Conservation (phyloP, 2,113 vertebrate species). For the Rhizomys pruinosus region DNA sequence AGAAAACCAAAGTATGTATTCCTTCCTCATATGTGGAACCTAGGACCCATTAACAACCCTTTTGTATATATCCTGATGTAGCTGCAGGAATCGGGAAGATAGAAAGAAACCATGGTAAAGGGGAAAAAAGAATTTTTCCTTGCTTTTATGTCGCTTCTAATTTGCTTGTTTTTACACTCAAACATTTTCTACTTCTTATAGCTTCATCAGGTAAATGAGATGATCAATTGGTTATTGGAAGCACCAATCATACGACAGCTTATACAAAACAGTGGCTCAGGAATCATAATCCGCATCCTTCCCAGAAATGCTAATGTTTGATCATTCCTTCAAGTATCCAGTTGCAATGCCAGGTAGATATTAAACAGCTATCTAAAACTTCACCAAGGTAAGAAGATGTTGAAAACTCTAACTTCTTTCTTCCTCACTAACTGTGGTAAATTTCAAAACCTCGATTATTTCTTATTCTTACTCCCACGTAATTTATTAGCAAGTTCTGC, state of each 20-base stretch:
- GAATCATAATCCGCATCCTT: neutral
- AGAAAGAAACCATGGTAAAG: too few species aligned
- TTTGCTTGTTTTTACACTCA: neutral
- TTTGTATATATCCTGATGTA: too few species aligned
- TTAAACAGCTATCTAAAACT: neutral
- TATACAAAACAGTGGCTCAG: neutral
- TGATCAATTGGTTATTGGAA: neutral
- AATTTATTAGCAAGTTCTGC: neutral
- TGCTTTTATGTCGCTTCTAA: neutral
- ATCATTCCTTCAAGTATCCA: neutral
- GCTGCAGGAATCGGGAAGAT: too few species aligned
- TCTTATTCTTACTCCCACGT: neutral
- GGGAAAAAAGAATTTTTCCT: too few species aligned
- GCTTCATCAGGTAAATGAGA: neutral
- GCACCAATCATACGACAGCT: neutral
- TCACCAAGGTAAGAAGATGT: neutral
- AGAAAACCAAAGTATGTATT: too few species aligned
- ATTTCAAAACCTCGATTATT: neutral
- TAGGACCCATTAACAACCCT: too few species aligned
- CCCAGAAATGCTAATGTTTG: neutral
- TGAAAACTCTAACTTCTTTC: neutral
- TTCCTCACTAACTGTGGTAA: neutral
- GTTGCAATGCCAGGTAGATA: neutral
- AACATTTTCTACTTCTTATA: neutral
- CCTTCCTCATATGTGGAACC: too few species aligned